Evolutionary conservation across 2,888 invertebrate species (phyloP).

Genomic region (Eilema sororculum): DNA sequence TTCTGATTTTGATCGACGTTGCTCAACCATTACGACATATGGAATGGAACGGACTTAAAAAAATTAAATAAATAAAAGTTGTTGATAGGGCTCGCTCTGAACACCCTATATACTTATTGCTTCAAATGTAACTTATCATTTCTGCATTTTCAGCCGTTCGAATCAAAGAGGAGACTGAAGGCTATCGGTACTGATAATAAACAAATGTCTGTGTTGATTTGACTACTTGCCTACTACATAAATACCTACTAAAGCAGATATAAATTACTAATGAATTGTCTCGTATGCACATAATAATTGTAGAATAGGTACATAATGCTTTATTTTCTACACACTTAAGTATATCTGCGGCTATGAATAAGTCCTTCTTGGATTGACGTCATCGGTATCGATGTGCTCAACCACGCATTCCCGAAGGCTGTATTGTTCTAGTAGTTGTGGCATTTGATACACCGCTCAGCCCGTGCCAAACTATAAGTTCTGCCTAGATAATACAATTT

Average conservation of each 20-base stretch:
- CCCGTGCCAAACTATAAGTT: not conserved
- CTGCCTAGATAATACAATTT: not conserved
- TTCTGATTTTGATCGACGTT: conserved; percentile 9
- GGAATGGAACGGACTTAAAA: no score
- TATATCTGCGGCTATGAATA: not conserved
- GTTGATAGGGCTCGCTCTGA: no score
- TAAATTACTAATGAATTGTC: not conserved
- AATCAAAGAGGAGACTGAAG: no score
- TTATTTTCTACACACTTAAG: not conserved
- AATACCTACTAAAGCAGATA: no score
- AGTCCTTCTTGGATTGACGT: not conserved
- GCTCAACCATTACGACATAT: no score
- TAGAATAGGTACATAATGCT: not conserved
- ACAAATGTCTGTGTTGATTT: not conserved
- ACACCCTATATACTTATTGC: not conserved
- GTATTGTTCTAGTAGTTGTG: not conserved
- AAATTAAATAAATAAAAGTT: no score
- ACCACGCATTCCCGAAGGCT: not conserved
- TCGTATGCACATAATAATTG: not conserved
- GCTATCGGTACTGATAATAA: not conserved
- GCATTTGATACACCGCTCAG: not conserved
- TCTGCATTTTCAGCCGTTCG: no score
- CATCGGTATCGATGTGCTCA: not conserved
- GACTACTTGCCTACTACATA: no score
- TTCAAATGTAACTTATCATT: not conserved